Base-by-base conservation (phyloP, 2,888 invertebrate genomes). In the Halocaridina rubra region DNA sequence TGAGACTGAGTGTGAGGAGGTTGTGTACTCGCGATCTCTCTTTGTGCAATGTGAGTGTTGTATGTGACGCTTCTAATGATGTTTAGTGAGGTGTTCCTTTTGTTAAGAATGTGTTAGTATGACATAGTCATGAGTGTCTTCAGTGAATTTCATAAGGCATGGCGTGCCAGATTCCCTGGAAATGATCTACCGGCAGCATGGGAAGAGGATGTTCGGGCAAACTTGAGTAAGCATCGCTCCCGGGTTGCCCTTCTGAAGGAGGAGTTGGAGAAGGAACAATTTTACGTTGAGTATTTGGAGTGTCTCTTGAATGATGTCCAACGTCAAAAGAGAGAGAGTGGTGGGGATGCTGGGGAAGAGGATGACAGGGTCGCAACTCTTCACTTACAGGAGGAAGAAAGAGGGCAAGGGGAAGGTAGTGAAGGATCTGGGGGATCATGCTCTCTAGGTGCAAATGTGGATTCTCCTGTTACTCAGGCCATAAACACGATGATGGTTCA, bases 201-300 rank as follows among this genome's bases (percentile, higher is more conserved):
- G 96, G 96, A 96, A 91, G 96, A 96, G 92, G 96, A 97, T 93
- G 96, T 97, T 90, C 94, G 96, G 90, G 95, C 96, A 89, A 96
- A 96, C 92, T 93, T 97, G 90, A 94, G 95, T 90, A 95, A 96
- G 92, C 97, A 97, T 93, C 95, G 95, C 93, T 94, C 95, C 91
- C 96, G 95, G 93, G 96, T 96, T 88, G 92, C 93, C 89, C 93
- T 95, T 89, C 92, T 97, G 81, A 93, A 93, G 78, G 91, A 91
- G 0, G 96, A 97, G 91, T 92, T 97, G 88, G 96, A 96, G 90
- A 96, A 97, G 91, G 97, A 97, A 91, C 95, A 96, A 90, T 95
- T 96, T 90, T 97, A 97, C 90, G 96, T 97, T 13, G 96, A 96
- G 90, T 97, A 97, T 91, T 92, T 97, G 90, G 96, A 97, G 90